A percentile compares a stretch with the other conserved stretches of the same genome.
Conservation (phyloP, 1,140 invertebrate species). For the Bombus sylvicola region DNA sequence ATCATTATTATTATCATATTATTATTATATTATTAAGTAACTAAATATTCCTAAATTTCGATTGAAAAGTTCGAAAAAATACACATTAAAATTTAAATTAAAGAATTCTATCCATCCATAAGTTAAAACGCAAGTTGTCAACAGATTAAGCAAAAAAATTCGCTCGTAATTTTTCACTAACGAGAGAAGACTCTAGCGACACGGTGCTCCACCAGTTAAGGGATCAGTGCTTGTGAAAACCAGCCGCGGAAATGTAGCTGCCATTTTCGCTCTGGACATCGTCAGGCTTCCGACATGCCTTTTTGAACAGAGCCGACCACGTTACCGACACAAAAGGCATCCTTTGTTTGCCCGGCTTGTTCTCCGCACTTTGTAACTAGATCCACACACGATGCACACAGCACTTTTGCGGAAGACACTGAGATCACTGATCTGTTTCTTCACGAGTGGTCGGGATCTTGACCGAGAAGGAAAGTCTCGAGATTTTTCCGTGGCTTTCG, state of each 20-base stretch:
- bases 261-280: conserved; percentile 44
- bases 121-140: not conserved
- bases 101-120: not conserved
- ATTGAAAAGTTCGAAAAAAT: too few species aligned
- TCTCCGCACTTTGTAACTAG: conserved; percentile 41
- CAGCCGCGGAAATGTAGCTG: not conserved
- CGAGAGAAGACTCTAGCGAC: not conserved
- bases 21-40: too few species aligned
- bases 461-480: conserved; percentile 4
- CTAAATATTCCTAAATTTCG: too few species aligned
- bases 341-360: conserved; percentile 51
- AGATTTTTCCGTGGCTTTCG: not conserved
- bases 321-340: conserved; percentile 43
- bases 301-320: conserved; percentile 29
- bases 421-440: conserved; percentile 40
- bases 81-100: not conserved
- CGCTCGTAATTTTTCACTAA: not conserved
- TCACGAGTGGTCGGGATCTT: conserved; percentile 28
- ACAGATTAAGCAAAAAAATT: not conserved
- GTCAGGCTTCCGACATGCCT: conserved; percentile 44
- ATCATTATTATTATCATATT: rapidly evolving
- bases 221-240: conserved; percentile 2
- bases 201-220: not conserved
- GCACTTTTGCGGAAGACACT: conserved; percentile 53
- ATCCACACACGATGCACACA: conserved; percentile 34